Evolutionary conservation across 1,140 invertebrate species (phyloP).

Genomic region (Nephila pilipes): DNA sequence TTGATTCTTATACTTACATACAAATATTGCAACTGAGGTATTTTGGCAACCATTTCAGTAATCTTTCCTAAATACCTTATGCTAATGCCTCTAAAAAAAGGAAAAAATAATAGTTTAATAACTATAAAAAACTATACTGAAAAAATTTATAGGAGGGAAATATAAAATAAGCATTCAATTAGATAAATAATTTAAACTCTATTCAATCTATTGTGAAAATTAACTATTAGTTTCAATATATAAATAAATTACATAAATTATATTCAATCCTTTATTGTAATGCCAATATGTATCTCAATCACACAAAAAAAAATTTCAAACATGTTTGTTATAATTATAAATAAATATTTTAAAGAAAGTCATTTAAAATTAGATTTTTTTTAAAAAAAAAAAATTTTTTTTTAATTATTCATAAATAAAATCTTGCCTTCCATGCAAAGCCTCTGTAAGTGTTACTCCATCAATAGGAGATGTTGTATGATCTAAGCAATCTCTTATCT

Average conservation of each 20-base stretch:
- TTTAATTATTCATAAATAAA: not conserved
- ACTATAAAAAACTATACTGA: not conserved
- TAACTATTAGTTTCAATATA: too few relatives aligned
- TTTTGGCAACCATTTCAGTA: conserved; percentile 88
- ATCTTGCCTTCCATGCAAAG: conserved; percentile 87
- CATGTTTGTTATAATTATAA: too few relatives aligned
- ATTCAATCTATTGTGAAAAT: too few relatives aligned
- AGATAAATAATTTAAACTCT: too few relatives aligned
- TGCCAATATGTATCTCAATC: too few relatives aligned
- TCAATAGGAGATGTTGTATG: conserved; percentile 96
- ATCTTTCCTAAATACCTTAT: conserved; percentile 97
- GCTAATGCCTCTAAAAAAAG: conserved; percentile 90
- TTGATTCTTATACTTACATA: conserved; percentile 80
- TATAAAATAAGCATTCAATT: too few relatives aligned
- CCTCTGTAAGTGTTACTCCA: conserved; percentile 95
- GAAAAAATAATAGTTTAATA: not conserved
- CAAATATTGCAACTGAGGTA: conserved; percentile 90
- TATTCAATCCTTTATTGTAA: too few relatives aligned
- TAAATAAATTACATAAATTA: too few relatives aligned
- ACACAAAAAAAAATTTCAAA: too few relatives aligned
- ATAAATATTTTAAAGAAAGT: too few relatives aligned
- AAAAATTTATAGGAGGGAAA: not conserved
- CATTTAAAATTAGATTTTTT: too few relatives aligned
- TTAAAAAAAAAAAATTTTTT: too few relatives aligned
- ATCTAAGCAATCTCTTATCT: conserved; percentile 95